Evolutionary conservation across 2,113 vertebrate genomes (phyloP).

Genomic region (Lophius piscatorius): DNA sequence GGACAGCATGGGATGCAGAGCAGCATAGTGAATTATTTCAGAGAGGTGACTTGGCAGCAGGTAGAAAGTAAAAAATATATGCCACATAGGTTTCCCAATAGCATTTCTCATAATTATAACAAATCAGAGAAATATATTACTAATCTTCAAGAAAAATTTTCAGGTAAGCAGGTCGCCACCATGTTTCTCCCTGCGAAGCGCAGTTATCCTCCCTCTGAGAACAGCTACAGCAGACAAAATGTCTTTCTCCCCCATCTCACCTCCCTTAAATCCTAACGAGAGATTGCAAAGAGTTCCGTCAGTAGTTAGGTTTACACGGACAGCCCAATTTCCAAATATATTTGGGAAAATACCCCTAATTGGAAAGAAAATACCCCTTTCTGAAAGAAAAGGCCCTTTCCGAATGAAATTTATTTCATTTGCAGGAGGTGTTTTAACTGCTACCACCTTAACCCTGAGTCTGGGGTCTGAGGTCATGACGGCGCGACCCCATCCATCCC

Average conservation of each 20-base stretch:
- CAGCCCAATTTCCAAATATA: constrained; percentile 42
- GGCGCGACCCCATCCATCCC: too few species aligned
- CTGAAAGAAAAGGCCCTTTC: too few species aligned
- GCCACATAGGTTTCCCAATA: background rate
- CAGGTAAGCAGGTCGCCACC: constrained; percentile 29
- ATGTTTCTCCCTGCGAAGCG: constrained; percentile 8
- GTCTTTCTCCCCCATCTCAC: constrained; percentile 35
- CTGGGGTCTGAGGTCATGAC: too few species aligned
- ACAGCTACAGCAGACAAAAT: constrained; percentile 51
- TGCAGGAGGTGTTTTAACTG: too few species aligned
- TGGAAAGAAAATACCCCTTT: too few species aligned
- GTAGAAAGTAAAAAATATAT: constrained; percentile 4
- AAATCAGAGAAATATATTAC: constrained; percentile 23
- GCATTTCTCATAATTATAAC: constrained; percentile 2
- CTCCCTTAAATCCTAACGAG: constrained; percentile 64
- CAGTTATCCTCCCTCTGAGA: constrained; percentile 23
- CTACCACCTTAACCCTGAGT: too few species aligned
- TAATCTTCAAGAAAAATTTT: constrained; percentile 20
- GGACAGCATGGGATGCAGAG: constrained; percentile 6
- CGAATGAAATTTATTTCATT: too few species aligned
- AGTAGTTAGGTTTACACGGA: constrained; percentile 73
- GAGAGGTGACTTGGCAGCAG: constrained; percentile 14
- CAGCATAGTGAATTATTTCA: too few species aligned
- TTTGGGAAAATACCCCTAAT: too few species aligned
- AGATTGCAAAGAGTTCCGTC: constrained; percentile 67